Conservation (phyloP, 1,140 invertebrate species). For the Drosophila chauvacae region DNA sequence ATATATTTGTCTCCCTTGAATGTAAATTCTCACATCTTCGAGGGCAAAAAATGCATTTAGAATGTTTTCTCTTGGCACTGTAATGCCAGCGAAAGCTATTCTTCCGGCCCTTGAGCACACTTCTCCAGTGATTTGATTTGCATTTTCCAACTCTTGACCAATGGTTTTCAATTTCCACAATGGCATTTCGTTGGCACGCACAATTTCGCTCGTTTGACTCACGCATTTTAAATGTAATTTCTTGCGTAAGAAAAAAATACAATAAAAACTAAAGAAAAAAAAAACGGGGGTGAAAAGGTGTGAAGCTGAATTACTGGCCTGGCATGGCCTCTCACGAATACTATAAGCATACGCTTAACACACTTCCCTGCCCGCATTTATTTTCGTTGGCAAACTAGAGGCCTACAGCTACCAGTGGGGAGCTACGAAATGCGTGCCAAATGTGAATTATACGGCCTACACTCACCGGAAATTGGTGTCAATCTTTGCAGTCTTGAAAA, state of each 20-base stretch:
- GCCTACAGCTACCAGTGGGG: slow-evolving; percentile 11
- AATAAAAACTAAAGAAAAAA: background rate
- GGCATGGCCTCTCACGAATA: slow-evolving; percentile 7
- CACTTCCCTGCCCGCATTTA: slow-evolving; percentile 73
- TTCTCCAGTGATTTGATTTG: background rate
- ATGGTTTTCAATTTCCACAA: slow-evolving; percentile 4
- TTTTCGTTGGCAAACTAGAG: slow-evolving; percentile 55
- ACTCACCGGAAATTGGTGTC: background rate
- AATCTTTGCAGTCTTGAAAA: background rate
- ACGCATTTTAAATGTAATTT: slow-evolving; percentile 31
- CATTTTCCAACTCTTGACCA: slow-evolving; percentile 1
- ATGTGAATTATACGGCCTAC: slow-evolving; percentile 36
- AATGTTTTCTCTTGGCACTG: background rate
- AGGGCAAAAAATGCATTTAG: background rate
- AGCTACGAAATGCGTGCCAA: slow-evolving; percentile 60
- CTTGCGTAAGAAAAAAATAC: slow-evolving; percentile 12
- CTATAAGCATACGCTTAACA: slow-evolving; percentile 68
- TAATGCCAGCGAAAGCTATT: background rate
- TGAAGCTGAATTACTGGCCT: slow-evolving; percentile 14
- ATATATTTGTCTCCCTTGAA: background rate
- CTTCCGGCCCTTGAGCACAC: background rate
- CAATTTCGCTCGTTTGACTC: slow-evolving; percentile 10
- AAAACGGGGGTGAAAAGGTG: slow-evolving; percentile 4
- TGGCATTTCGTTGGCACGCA: slow-evolving; percentile 40
- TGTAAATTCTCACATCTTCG: background rate